phyloP scores from a whole-genome alignment of 2,888 invertebrate species.

The Theretra japonica region DNA sequence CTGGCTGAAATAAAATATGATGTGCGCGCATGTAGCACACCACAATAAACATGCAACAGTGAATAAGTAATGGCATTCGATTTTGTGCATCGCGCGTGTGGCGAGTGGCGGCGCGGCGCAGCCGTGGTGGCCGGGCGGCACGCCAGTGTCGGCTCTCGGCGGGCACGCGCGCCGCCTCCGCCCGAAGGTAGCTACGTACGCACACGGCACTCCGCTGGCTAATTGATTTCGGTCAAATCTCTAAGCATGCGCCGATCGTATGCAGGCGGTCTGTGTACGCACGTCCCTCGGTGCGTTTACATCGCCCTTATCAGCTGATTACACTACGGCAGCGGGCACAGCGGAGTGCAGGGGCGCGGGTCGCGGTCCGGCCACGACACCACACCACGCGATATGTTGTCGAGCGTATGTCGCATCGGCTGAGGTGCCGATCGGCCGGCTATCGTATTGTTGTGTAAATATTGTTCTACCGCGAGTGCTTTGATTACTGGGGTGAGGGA shows the following conservation, averaged over 20 bases:
- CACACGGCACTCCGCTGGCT: conserved; percentile 43
- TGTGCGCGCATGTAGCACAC: conserved; percentile 79
- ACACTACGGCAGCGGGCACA: conserved; percentile 60
- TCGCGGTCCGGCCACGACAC: conserved; percentile 19
- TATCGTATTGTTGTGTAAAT: neutral
- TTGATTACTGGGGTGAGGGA: neutral
- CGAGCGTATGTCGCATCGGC: neutral
- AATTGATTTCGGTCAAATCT: conserved; percentile 73
- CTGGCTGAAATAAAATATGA: conserved; percentile 50
- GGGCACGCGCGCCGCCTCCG: conserved; percentile 42
- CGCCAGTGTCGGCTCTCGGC: conserved; percentile 45
- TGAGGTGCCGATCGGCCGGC: neutral
- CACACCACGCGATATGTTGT: conserved; percentile 13
- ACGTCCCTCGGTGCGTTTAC: conserved; percentile 55
- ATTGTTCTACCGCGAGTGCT: neutral
- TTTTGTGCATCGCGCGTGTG: conserved; percentile 72
- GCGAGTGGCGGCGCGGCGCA: conserved; percentile 71
- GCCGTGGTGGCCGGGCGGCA: conserved; percentile 57
- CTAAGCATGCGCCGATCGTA: conserved; percentile 74
- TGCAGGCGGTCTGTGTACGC: conserved; percentile 51
- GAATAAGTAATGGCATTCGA: conserved; percentile 79
- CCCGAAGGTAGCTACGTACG: conserved; percentile 27
- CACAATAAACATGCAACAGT: conserved; percentile 78
- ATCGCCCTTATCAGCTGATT: conserved; percentile 80
- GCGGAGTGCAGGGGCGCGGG: conserved; percentile 47